These are phyloP conservation scores for Anadara kagoshimensis DNA, from an alignment of 1,140 invertebrate species.

Conservation along the genomic window DNA sequence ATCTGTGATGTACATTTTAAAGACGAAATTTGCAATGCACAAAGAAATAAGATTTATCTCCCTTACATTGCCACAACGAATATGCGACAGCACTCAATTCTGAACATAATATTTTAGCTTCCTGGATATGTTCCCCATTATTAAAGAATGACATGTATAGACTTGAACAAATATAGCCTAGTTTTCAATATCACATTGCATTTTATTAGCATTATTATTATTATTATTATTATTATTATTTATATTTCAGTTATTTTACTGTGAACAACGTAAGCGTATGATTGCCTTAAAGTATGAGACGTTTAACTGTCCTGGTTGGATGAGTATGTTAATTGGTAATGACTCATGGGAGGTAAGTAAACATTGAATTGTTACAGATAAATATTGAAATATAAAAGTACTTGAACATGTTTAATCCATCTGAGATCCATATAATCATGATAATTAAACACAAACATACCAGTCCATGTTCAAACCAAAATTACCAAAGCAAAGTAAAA, in stretches of 20 bases:
- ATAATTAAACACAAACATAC: too few relatives aligned
- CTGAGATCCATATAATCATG: neutral
- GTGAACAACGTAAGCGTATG: conserved; percentile 73
- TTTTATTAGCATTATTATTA: too few relatives aligned
- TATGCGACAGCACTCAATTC: neutral
- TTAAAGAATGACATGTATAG: too few relatives aligned
- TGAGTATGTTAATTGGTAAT: conserved; percentile 62
- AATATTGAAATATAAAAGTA: neutral
- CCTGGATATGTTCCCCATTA: too few relatives aligned
- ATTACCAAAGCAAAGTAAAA: too few relatives aligned
- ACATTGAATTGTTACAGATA: neutral
- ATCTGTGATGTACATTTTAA: too few relatives aligned
- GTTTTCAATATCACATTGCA: neutral
- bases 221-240: neutral
- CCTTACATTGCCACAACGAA: neutral
- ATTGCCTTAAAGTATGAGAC: conserved; percentile 67
- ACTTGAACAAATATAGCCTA: neutral
- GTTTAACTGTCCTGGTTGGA: conserved; percentile 64
- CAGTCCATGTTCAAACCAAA: too few relatives aligned
- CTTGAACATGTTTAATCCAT: too few relatives aligned
- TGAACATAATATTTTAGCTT: neutral
- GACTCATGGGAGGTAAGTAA: conserved; percentile 32
- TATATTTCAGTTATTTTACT: conserved; percentile 70
- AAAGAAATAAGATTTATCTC: neutral
- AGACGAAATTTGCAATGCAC: too few relatives aligned